Percentiles rank a stretch among this genome's conserved stretches.
Evolutionary conservation across 2,797 vertebrate genomes (phyloP).

Genomic region (Poeciliopsis gracilis): DNA sequence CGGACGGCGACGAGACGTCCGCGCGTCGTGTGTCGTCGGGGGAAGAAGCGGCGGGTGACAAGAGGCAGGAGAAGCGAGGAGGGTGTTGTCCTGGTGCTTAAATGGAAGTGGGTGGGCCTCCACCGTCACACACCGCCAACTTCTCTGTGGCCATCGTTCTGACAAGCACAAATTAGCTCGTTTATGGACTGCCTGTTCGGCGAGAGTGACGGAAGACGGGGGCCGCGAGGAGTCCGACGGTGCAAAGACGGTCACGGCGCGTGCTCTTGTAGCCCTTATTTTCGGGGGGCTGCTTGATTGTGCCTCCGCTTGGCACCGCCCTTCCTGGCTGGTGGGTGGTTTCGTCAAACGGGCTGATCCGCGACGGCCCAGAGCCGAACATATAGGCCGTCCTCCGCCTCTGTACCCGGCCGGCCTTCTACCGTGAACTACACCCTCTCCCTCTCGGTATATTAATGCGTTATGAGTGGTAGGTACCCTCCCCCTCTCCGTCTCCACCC

Average conservation of each 20-base stretch:
- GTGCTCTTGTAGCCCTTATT: constrained; percentile 70
- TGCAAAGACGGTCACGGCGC: constrained; percentile 59
- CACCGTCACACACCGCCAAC: constrained; percentile 75
- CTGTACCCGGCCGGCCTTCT: constrained; percentile 88
- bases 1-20: constrained; percentile 61
- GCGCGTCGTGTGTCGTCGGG: constrained; percentile 38
- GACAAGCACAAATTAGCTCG: constrained; percentile 66
- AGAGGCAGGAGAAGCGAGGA: constrained; percentile 54
- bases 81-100: constrained; percentile 83
- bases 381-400: constrained; percentile 94
- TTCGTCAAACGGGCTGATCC: constrained; percentile 91
- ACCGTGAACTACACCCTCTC: constrained; percentile 91
- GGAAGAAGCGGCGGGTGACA: constrained; percentile 56
- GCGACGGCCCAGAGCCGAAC: constrained; percentile 91
- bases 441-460: constrained; percentile 92
- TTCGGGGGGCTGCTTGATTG: constrained; percentile 59
- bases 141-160: constrained; percentile 74
- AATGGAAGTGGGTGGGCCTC: constrained; percentile 86
- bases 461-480: constrained; percentile 99
- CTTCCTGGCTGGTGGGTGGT: constrained; percentile 89
- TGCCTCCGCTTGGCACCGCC: constrained; percentile 80
- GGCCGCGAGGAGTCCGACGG: constrained; percentile 46
- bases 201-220: constrained; percentile 30
- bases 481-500: constrained; percentile 89
- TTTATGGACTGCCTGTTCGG: constrained; percentile 65